A percentile compares a stretch with the other conserved stretches of the same genome.
Conservation (phyloP, 2,797 vertebrate genomes). For the Mormyrus hasselquistii region DNA sequence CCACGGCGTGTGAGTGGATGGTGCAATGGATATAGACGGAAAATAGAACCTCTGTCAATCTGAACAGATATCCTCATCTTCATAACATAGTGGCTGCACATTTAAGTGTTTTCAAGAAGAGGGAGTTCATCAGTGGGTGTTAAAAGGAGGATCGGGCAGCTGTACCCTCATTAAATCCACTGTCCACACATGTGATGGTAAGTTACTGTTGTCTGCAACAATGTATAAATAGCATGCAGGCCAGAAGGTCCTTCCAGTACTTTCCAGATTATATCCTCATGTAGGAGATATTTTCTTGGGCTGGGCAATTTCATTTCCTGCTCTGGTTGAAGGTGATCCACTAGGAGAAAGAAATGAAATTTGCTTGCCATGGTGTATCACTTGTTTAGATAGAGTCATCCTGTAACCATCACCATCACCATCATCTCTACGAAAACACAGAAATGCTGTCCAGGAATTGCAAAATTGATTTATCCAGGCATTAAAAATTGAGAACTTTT, state of each 20-base stretch:
- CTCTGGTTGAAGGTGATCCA: neutral
- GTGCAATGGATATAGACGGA: neutral
- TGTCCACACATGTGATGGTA: neutral
- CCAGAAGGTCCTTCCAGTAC: neutral
- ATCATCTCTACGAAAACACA: neutral
- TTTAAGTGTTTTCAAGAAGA: neutral
- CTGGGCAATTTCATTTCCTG: constrained; percentile 18
- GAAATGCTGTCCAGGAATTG: neutral
- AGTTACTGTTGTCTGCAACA: neutral
- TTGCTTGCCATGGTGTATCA: neutral
- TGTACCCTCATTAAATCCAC: neutral
- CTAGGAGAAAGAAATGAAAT: constrained; percentile 7
- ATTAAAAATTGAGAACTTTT: neutral
- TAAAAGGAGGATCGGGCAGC: neutral
- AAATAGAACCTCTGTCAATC: neutral
- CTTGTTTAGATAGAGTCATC: neutral
- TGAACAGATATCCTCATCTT: neutral
- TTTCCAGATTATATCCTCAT: constrained; percentile 8
- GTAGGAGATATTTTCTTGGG: neutral
- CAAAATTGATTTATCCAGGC: neutral
- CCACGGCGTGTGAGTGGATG: neutral
- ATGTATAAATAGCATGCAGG: neutral
- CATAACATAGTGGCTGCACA: neutral
- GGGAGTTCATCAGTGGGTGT: neutral
- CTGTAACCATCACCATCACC: neutral